These are phyloP conservation scores for Brachypterus glaber DNA, from an alignment of 2,888 invertebrate genomes.

Conservation along the genomic window DNA sequence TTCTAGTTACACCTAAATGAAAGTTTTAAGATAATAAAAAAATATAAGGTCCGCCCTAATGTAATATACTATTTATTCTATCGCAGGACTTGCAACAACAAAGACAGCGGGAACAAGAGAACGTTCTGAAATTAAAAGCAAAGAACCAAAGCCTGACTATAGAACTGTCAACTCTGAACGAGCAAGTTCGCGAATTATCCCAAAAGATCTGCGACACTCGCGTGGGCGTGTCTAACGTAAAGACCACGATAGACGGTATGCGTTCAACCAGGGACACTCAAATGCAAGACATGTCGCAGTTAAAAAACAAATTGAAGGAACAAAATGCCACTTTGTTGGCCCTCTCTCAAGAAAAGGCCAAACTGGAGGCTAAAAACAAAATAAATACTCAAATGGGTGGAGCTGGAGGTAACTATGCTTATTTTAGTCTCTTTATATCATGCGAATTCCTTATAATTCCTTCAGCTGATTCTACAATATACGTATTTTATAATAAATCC, in stretches of 20 bases:
- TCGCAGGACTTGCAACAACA: constrained; percentile 72
- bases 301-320: constrained; percentile 75
- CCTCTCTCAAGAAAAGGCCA: constrained; percentile 74
- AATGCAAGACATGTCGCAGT: constrained; percentile 74
- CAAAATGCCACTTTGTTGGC: constrained; percentile 72
- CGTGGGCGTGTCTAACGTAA: constrained; percentile 81
- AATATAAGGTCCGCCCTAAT: too few species aligned
- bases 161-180: constrained; percentile 56
- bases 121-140: constrained; percentile 75
- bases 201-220: constrained; percentile 74
- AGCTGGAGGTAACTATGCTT: too few species aligned
- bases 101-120: constrained; percentile 76
- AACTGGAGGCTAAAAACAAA: constrained; percentile 64
- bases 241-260: constrained; percentile 96
- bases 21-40: too few species aligned
- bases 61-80: too few species aligned
- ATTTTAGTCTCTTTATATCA: too few species aligned
- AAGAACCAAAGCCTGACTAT: constrained; percentile 75
- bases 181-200: constrained; percentile 63
- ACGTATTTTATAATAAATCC: too few species aligned
- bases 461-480: too few species aligned
- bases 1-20: too few species aligned
- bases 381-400: constrained; percentile 42
- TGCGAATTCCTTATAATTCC: too few species aligned
- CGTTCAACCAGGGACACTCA: constrained; percentile 82